Base-by-base conservation (phyloP, 2,888 invertebrate species). In the Acanthoscelides obtectus region DNA sequence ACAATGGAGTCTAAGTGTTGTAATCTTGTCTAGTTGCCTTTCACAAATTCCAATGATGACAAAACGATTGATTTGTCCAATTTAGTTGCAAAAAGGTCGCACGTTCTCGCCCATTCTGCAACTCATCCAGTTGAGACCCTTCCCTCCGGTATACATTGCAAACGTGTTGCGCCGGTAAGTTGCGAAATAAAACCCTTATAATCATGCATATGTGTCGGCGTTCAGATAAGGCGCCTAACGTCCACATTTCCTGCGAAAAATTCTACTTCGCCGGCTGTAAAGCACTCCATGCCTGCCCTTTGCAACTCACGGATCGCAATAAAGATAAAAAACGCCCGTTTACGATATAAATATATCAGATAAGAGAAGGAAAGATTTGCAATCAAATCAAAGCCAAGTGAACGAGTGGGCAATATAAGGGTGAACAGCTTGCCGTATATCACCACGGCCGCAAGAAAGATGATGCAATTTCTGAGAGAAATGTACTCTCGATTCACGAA, bases 301-400 rank as follows among this genome's bases (percentile, higher is more conserved):
- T 25, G 25, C 45, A 12, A 45, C 45, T 45, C 8, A 1, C 45
- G 45, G 45, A 45, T 45, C 45, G 45, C 45, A 45, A 45, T 45
- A 45, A 45, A 45, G 45, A 45, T 45, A 45, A 45, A 45, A 45
- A 45, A 45, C 45, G 3, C 45, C 45, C 45, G 45, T 12, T 45
- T 12, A 12, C 45, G 45, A 45, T 45, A 45, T 45, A 66, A 66
- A 66, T 22, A 66, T 66, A 20, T 21, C 22, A 66, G 66, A 66
- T 20, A 70, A 73, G 70, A 66, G 70, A 72, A 72, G 71, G 73
- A 74, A 73, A 73, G 77, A 75, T 76, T 76, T 75, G 77, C 82
- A 82, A 83, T 83, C 82, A 82, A 82, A 83, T 81, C 83, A 82
- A 81, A 82, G 79, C 79, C 78, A 76, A 80, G 80, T 81, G 83